phyloP scores from a whole-genome alignment of 2,888 invertebrate species.

The Dorcus hopei region DNA sequence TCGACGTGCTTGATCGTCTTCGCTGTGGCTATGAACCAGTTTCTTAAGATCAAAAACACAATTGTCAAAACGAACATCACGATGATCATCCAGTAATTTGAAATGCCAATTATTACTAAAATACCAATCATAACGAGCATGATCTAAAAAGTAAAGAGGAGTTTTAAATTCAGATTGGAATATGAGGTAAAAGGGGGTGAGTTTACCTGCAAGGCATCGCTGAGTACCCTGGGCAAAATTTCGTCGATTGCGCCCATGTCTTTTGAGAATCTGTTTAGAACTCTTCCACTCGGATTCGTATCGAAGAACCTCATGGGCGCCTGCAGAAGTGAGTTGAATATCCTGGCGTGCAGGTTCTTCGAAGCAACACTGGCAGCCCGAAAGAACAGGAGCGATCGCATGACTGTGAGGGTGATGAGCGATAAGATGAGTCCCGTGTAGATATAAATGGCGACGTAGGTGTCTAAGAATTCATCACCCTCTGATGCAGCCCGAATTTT shows the following conservation, averaged over 20 bases:
- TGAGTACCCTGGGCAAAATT: conserved; percentile 56
- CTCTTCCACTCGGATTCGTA: conserved; percentile 73
- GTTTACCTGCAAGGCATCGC: conserved; percentile 58
- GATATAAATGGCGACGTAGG: conserved; percentile 41
- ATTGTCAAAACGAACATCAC: conserved; percentile 58
- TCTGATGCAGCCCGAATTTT: background rate
- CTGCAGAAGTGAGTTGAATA: conserved; percentile 76
- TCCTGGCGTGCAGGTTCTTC: conserved; percentile 71
- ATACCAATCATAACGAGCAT: conserved; percentile 59
- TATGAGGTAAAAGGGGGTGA: conserved; percentile 55
- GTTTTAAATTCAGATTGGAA: conserved; percentile 64
- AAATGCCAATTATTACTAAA: conserved; percentile 62
- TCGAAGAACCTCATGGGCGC: conserved; percentile 85
- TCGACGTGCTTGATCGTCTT: conserved; percentile 66
- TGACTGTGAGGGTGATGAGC: conserved; percentile 49
- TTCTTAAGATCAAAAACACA: conserved; percentile 60
- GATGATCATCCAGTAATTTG: conserved; percentile 62
- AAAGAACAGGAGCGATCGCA: conserved; percentile 69
- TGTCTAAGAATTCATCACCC: conserved; percentile 7
- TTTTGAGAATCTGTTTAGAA: conserved; percentile 75
- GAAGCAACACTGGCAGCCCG: conserved; percentile 76
- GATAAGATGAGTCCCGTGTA: conserved; percentile 42
- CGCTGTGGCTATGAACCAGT: conserved; percentile 65
- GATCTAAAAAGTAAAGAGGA: conserved; percentile 54
- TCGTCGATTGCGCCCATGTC: conserved; percentile 74